These are phyloP conservation scores for Clarias platycephalus DNA, from an alignment of 2,797 vertebrate genomes.

Conservation along the genomic window DNA sequence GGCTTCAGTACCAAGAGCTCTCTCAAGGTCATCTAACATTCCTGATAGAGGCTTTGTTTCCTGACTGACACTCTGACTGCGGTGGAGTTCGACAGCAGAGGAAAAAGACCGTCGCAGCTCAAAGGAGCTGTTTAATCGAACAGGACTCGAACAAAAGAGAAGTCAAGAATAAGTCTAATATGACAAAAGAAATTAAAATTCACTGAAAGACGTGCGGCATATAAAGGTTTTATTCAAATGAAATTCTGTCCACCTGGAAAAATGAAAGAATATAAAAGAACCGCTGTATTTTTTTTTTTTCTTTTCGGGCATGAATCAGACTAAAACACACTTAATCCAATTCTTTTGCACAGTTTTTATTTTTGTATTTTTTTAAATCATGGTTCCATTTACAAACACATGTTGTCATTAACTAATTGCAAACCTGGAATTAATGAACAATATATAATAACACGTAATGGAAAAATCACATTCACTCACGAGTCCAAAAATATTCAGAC, in stretches of 20 bases:
- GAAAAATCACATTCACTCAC: too few species aligned
- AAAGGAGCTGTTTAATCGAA: not conserved
- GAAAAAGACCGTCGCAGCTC: not conserved
- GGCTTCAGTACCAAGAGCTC: not conserved
- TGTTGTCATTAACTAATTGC: not conserved
- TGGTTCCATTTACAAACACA: not conserved
- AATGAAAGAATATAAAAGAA: not conserved
- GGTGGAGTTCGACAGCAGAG: not conserved
- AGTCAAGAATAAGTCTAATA: constrained; percentile 18
- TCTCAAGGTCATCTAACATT: constrained; percentile 5
- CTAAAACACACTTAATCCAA: not conserved
- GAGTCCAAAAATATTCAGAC: too few species aligned
- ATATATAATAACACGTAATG: not conserved
- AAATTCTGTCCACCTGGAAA: not conserved
- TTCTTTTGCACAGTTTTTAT: not conserved
- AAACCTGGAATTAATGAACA: not conserved
- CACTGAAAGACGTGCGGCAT: constrained; percentile 38
- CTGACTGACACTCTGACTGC: not conserved
- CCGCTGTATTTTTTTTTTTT: not conserved
- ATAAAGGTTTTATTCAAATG: constrained; percentile 3
- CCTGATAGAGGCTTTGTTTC: constrained; percentile 2
- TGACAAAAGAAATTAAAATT: constrained; percentile 13
- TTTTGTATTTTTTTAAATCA: not conserved
- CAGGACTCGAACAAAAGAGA: not conserved
- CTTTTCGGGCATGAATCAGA: not conserved